Evolutionary conservation across 2,797 vertebrate species (phyloP).

Genomic region (Melanotaenia pygmaea): DNA sequence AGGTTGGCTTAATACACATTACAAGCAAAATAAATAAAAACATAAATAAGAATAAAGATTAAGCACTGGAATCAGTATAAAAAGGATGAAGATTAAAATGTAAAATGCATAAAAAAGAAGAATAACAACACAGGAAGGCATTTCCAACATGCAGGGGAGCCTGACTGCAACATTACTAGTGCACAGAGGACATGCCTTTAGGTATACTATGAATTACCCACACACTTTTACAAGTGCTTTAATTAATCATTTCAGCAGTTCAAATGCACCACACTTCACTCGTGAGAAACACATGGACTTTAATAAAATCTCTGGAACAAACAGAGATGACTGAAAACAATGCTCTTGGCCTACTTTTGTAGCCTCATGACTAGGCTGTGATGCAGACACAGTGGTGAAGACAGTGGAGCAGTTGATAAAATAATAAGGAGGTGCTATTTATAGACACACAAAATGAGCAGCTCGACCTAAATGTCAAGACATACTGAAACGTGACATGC

Average conservation of each 20-base stretch:
- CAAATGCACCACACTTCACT: slow-evolving; percentile 39
- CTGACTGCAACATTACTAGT: background rate
- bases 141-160: background rate
- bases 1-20: background rate
- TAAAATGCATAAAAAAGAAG: background rate
- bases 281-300: slow-evolving; percentile 42
- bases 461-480: slow-evolving; percentile 56
- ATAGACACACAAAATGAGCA: slow-evolving; percentile 49
- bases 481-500: slow-evolving; percentile 40
- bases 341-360: slow-evolving; percentile 61
- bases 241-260: slow-evolving; percentile 25
- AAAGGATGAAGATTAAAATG: background rate
- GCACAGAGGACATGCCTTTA: slow-evolving; percentile 34
- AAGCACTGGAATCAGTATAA: background rate
- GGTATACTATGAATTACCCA: slow-evolving; percentile 42
- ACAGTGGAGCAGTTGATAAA: slow-evolving; percentile 62
- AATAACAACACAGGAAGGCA: background rate
- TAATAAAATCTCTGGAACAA: slow-evolving; percentile 40
- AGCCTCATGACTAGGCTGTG: slow-evolving; percentile 52
- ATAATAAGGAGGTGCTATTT: slow-evolving; percentile 71
- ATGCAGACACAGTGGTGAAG: slow-evolving; percentile 26
- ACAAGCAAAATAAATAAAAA: background rate
- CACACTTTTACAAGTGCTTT: slow-evolving; percentile 31
- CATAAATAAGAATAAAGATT: background rate
- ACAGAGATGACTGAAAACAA: slow-evolving; percentile 42